Evolutionary conservation across 2,888 invertebrate species (phyloP).

Genomic region (Brachyptera putata): DNA sequence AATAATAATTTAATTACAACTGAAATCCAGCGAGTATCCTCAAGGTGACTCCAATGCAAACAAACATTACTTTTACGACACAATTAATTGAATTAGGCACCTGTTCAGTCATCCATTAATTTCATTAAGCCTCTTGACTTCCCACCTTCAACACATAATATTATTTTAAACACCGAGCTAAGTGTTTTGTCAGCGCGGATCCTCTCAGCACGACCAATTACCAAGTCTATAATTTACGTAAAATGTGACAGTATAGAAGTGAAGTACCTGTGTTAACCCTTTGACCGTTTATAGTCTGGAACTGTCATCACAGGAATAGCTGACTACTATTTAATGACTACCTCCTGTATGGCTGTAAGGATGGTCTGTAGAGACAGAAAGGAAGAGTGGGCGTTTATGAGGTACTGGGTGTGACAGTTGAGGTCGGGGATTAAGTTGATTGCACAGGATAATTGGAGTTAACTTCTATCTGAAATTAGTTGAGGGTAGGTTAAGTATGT

Average conservation of each 20-base stretch:
- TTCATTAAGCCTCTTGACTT: no score
- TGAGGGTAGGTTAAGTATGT: no score
- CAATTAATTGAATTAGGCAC: no score
- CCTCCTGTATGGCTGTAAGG: no score
- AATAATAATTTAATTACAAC: no score
- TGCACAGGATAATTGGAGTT: conserved; percentile 9
- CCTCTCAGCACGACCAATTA: conserved; percentile 8
- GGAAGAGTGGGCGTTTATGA: neutral
- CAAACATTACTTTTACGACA: no score
- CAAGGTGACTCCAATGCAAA: no score
- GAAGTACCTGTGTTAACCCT: conserved; percentile 5
- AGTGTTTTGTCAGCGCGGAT: neutral
- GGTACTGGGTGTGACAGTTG: conserved; percentile 6
- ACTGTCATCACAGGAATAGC: conserved; percentile 11
- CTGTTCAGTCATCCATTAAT: no score
- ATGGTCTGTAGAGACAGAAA: no score
- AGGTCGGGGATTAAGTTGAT: conserved; percentile 16
- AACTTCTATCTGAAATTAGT: neutral
- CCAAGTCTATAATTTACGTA: conserved; percentile 13
- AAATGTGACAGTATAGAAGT: conserved; percentile 1
- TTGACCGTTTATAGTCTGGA: conserved; percentile 1
- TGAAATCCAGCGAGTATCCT: no score
- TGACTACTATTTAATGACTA: conserved; percentile 3
- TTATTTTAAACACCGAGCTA: neutral
- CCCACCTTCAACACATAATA: neutral